Conservation (phyloP, 2,888 invertebrate genomes). For the Gasteruption jaculator region DNA sequence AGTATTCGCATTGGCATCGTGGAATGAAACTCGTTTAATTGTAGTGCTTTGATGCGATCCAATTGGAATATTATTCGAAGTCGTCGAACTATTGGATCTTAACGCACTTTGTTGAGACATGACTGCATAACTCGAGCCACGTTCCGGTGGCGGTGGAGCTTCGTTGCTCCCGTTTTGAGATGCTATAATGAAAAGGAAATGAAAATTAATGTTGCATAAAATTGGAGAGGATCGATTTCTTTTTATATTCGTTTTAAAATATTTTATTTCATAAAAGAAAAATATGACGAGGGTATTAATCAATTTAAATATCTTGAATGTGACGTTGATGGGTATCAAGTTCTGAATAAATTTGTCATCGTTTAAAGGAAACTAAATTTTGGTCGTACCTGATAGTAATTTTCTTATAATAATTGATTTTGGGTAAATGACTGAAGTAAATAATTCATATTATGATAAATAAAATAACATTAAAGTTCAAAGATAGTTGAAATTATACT, state of each 20-base stretch:
- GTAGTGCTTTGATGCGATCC: constrained; percentile 43
- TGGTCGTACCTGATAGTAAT: too few relatives aligned
- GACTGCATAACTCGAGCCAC: constrained; percentile 82
- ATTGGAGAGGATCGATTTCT: constrained; percentile 6
- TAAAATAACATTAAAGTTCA: too few relatives aligned
- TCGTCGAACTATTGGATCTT: constrained; percentile 47
- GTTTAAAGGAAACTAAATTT: too few relatives aligned
- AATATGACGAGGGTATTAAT: constrained; percentile 1
- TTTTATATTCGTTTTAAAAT: not conserved
- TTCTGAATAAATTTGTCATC: too few relatives aligned
- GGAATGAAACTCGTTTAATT: constrained; percentile 71
- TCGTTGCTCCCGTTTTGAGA: constrained; percentile 43
- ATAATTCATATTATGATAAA: too few relatives aligned
- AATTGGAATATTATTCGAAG: constrained; percentile 39
- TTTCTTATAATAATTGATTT: too few relatives aligned
- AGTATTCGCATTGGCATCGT: constrained; percentile 56
- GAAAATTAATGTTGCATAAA: not conserved
- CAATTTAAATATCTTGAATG: not conserved
- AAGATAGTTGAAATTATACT: too few relatives aligned
- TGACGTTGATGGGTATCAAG: constrained; percentile 7
- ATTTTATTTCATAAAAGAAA: constrained; percentile 3
- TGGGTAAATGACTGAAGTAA: too few relatives aligned
- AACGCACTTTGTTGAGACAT: constrained; percentile 67
- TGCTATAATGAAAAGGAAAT: constrained; percentile 28
- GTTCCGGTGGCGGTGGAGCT: constrained; percentile 78